Conservation (phyloP, 2,797 vertebrate species). For the Hylomyscus alleni region DNA sequence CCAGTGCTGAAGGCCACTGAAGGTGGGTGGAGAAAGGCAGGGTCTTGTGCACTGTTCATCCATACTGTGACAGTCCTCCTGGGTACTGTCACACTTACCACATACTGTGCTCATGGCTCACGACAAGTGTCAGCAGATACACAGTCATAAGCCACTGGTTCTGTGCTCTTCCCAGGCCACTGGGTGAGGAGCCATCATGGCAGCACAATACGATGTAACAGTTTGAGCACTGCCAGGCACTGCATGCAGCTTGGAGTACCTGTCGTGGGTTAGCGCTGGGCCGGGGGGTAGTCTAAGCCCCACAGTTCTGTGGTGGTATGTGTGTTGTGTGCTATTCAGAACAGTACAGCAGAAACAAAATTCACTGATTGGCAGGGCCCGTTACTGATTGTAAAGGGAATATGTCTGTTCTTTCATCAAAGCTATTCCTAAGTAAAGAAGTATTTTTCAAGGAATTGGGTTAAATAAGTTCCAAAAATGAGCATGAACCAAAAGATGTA, state of each 20-base stretch:
- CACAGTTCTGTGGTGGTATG: not conserved
- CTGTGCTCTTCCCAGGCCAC: not conserved
- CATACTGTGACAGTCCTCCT: not conserved
- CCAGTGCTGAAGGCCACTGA: not conserved
- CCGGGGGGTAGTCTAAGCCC: not conserved
- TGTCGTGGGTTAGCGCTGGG: not conserved
- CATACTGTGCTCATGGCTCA: not conserved
- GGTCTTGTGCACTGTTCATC: not conserved
- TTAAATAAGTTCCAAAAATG: constrained; percentile 66
- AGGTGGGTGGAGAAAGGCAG: not conserved
- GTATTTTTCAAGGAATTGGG: not conserved
- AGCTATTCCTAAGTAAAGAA: constrained; percentile 18
- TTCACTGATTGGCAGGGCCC: not conserved
- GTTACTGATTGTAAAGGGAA: constrained; percentile 21
- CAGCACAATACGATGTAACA: not conserved
- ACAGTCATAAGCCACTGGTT: not conserved
- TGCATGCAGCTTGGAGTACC: not conserved
- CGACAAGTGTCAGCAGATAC: not conserved
- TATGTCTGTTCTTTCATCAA: not conserved
- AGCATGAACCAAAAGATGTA: constrained; percentile 35
- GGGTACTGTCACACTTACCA: not conserved
- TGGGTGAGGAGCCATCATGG: not conserved
- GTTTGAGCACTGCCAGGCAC: not conserved
- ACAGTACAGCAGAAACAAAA: not conserved
- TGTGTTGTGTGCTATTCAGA: not conserved